Percentiles rank a stretch among this genome's conserved stretches.
phyloP scores from a whole-genome alignment of 2,888 invertebrate genomes.

The Seira musarum region DNA sequence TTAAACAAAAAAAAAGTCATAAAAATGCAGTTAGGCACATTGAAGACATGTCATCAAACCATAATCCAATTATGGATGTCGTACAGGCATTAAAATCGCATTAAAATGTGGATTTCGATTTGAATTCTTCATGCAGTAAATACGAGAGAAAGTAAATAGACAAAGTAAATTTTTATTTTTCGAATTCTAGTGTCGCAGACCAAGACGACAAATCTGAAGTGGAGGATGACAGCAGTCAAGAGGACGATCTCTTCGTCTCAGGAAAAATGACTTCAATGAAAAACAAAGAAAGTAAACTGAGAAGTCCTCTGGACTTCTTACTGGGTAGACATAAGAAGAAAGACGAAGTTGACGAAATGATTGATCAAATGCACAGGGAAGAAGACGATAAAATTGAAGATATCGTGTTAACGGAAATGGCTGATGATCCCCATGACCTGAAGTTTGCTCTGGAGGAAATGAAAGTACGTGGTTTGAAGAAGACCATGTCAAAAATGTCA shows the following conservation, averaged over 20 bases:
- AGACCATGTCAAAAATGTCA: slow-evolving; percentile 34
- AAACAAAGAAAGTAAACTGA: background rate
- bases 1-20: no score
- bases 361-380: slow-evolving; percentile 42
- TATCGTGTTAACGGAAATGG: slow-evolving; percentile 44
- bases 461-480: slow-evolving; percentile 29
- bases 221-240: background rate
- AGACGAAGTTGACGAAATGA: slow-evolving; percentile 37
- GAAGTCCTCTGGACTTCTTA: background rate
- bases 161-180: no score
- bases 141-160: no score
- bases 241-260: background rate
- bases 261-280: no score
- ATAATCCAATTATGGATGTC: no score
- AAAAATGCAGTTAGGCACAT: no score
- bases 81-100: no score
- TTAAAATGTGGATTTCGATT: no score
- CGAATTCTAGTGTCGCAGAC: no score
- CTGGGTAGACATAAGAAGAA: slow-evolving; percentile 6
- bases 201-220: no score
- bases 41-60: no score
- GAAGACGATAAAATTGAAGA: slow-evolving; percentile 55
- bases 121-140: no score
- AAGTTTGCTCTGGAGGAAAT: slow-evolving; percentile 51
- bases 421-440: slow-evolving; percentile 52